Base-by-base conservation (phyloP, 2,888 invertebrate genomes). In the Pollenia labialis region DNA sequence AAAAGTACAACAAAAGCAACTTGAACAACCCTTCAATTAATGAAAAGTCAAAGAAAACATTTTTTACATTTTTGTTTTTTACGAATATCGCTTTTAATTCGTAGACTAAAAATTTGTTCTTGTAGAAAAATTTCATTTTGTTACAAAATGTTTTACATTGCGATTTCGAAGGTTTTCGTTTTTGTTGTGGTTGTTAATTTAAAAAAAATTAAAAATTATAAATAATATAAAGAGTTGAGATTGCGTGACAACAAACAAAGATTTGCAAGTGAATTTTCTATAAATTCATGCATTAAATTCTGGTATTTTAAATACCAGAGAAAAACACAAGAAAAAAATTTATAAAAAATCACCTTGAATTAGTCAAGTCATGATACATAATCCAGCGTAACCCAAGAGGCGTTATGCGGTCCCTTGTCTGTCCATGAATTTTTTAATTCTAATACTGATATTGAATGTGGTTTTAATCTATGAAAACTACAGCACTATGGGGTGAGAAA, bases 21-120 rank as follows among this genome's bases (percentile, higher is more conserved):
- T 54, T 77, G 62, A 83, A 76, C 85, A 86, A 83, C 87, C 86
- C 87, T 81, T 84, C 87, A 84, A 66, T 81, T 80, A 87, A 81
- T 84, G 84, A 81, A 87, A 84, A 84, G 66, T 81, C 81, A 84
- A 84, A 84, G 81, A 81, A 87, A 77, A 74, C 32, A 54, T 68
- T 66, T 76, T 81, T 80, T 66, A 69, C 44, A 72, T 46, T 44
- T 75, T 74, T 74, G 40, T 64, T 64, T 60, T 74, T 16, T 23
- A 60, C 69, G 14, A 60, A 23, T 56, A 32, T 48, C 48, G 66
- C 40, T 68, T 58, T 48, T 48, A 68, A 18, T 44, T 12, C 64
- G 12, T 44, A 62, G 4, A 12, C 11, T 46, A 46, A 42, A 54
- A 60, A 14, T 76, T 56, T 44, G 12, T 48, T 79, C 74, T 72